Base-by-base conservation (phyloP, 92 coral and sea anemone genomes). In the Phenganax marumi region DNA sequence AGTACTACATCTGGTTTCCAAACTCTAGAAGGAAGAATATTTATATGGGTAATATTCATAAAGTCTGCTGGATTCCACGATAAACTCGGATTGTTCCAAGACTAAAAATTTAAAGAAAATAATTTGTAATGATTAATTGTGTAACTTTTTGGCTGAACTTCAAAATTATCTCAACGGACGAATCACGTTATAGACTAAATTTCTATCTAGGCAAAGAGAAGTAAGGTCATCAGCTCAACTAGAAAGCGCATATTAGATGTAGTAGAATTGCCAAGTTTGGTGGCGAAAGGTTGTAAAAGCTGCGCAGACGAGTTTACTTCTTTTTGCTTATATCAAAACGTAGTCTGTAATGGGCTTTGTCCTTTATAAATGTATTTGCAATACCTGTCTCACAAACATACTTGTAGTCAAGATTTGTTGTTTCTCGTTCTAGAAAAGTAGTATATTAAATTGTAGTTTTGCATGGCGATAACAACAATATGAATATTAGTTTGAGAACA, bases 1-100 rank as follows among this genome's bases (percentile, higher is more conserved):
- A 76, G 22, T 17, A 76, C 81, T 13, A 76, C 68, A 39, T 76
- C 81, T 76, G 81, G 81, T 48, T 76, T 76, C 81, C 81, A 76
- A 8, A 76, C 68, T 24, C 81, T 23, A 23, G 81, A 54, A 24
- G 81, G 68, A 25, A 56, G 81, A 23, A 76, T 76, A 56, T 76
- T 76, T 2, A 76, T 76, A 26, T 55, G 3, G 7, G 81, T 54
- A 26, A 76, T 76, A 51, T 76, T 76, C 81, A 76, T 76, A 24
- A 54, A 76, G 2, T 76, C 81, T 21, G 62, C 52, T 2, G 81
- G 81, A n/a, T 76, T 57, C 81, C 81, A 76, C 9, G 81, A 33
- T 48, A 76, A 54, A 23, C 68, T 76, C 7, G 81, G 81, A 12
- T 76, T 76, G 68, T 56, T 76, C 81, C 81, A 76, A 26, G 68